phyloP scores from a whole-genome alignment of 2,797 vertebrate genomes.

The Heterohyrax brucei region DNA sequence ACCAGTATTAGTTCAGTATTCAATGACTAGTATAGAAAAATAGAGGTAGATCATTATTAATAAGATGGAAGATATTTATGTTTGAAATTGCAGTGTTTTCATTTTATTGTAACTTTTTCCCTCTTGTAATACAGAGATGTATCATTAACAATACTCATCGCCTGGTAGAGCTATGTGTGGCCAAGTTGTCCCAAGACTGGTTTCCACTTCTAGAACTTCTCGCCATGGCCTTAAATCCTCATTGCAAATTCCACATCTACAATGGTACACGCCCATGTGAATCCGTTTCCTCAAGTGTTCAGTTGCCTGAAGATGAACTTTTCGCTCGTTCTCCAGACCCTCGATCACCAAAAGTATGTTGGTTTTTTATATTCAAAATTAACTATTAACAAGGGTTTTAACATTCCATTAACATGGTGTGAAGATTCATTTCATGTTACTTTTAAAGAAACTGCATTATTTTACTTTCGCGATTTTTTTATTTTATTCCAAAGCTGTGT shows the following conservation, averaged over 20 bases:
- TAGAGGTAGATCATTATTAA: constrained; percentile 4
- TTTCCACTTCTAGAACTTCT: constrained; percentile 99
- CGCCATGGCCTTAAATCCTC: constrained; percentile 99
- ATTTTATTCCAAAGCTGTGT: background rate
- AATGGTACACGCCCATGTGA: constrained; percentile 99
- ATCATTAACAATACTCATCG: constrained; percentile 99
- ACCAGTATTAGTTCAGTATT: constrained; percentile 32
- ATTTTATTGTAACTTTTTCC: constrained; percentile 56
- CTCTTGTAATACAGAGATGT: constrained; percentile 94
- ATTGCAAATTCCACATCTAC: constrained; percentile 99
- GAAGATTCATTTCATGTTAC: constrained; percentile 31
- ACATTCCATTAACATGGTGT: background rate
- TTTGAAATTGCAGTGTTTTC: constrained; percentile 58
- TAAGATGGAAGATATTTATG: constrained; percentile 50
- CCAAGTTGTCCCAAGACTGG: constrained; percentile 99
- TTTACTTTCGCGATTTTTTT: constrained; percentile 23
- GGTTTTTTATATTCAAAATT: constrained; percentile 76
- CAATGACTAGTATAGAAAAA: constrained; percentile 40
- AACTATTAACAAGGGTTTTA: constrained; percentile 49
- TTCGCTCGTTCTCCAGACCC: constrained; percentile 98
- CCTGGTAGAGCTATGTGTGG: constrained; percentile 99
- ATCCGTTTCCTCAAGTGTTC: constrained; percentile 97
- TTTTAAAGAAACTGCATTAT: constrained; percentile 61
- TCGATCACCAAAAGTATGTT: constrained; percentile 97
- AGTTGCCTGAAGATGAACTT: constrained; percentile 98